Evolutionary conservation across 2,888 invertebrate species (phyloP), one percentile per base, ranked within the genome.

Genomic region (Frankliniella intonsa): DNA sequence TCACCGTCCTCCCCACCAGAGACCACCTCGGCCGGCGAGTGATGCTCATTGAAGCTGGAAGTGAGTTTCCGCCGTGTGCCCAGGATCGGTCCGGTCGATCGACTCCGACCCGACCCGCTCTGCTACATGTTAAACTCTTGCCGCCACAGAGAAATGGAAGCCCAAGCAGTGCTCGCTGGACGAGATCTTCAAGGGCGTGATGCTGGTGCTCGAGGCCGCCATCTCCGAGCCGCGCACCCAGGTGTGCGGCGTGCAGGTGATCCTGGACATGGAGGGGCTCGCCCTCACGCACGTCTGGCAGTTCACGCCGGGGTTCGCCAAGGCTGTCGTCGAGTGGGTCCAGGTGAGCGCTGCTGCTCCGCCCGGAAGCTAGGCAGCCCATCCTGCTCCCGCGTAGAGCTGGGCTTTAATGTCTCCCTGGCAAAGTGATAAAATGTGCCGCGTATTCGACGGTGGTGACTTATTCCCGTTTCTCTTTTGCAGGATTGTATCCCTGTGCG

Each of bases 211-310:
- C 84, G 95, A 95, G 86, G 94, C 94, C 0, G 95, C 95, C 81
- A 93, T 95, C 91, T 87, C 94, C 85, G 95, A 95, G 86, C 94
- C 95, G 0, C 91, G 91, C 87, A 91, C 89, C 0, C 89, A 89
- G 84, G 92, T 94, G 80, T 91, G 93, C 84, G 95, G 95, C 0
- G 94, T 93, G 0, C 90, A 94, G 14, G 94, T 95, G 69, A 92
- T 95, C 84, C 94, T 95, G 86, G 95, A 95, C 87, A 94, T 95
- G 94, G 94, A 95, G 84, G 95, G 95, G 0, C 90, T 96, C 0
- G 92, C 93, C 79, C 89, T 95, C 86, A 92, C 93, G 86, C 95
- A 95, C 87, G 94, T 94, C 3, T 93, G 94, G 92, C 95, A 95
- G 88, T 95, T 95, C 88, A 95, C 94, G 10, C 95, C 95, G 3